Evolutionary conservation across 2,888 invertebrate genomes (phyloP).

Genomic region (Microctonus aethiopoides): DNA sequence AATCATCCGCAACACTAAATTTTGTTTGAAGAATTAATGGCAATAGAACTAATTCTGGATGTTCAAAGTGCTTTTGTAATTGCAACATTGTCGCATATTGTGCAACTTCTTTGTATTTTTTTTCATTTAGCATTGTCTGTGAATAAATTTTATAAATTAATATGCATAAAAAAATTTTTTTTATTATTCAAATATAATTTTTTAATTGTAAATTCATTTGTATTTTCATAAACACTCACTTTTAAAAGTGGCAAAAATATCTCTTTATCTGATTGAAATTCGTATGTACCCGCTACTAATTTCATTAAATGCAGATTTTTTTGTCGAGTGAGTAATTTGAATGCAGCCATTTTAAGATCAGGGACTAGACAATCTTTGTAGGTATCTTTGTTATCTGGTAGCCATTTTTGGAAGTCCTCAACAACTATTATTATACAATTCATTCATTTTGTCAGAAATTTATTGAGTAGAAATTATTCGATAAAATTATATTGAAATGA

Average conservation of each 20-base stretch:
- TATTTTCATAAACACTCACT: slow-evolving; percentile 45
- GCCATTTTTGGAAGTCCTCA: slow-evolving; percentile 65
- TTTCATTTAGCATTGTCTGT: slow-evolving; percentile 70
- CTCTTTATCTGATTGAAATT: slow-evolving; percentile 73
- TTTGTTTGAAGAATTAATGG: slow-evolving; percentile 88
- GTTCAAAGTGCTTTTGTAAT: slow-evolving; percentile 74
- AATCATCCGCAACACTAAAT: slow-evolving; percentile 79
- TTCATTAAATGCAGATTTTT: slow-evolving; percentile 74
- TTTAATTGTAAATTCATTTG: not conserved
- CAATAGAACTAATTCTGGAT: slow-evolving; percentile 77
- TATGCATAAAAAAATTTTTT: not conserved
- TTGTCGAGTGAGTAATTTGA: slow-evolving; percentile 77
- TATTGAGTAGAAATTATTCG: slow-evolving; percentile 16
- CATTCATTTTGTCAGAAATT: not conserved
- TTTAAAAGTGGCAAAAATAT: slow-evolving; percentile 68
- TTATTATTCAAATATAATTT: no score
- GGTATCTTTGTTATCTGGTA: slow-evolving; percentile 57
- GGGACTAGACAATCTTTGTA: slow-evolving; percentile 68
- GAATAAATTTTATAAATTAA: slow-evolving; percentile 60
- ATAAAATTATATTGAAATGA: not conserved
- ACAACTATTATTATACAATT: slow-evolving; percentile 54
- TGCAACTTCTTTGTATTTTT: slow-evolving; percentile 80
- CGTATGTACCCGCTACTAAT: slow-evolving; percentile 74
- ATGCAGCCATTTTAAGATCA: slow-evolving; percentile 77
- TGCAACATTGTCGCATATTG: slow-evolving; percentile 77